Evolutionary conservation across 2,797 vertebrate species (phyloP), one percentile per base, ranked within the genome.

Genomic region (Lacerta agilis): DNA sequence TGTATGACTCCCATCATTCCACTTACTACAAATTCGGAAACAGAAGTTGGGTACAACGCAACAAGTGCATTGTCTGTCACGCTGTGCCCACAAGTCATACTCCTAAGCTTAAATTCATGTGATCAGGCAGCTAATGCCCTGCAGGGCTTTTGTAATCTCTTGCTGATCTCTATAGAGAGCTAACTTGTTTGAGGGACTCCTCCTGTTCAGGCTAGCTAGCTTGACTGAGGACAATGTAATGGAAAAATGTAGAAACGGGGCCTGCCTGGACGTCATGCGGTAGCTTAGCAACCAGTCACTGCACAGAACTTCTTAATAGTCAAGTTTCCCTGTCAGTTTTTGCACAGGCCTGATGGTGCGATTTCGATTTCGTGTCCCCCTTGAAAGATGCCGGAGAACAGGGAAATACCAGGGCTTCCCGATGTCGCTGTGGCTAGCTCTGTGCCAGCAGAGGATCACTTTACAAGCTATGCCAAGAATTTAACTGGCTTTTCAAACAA

Each of bases 191-290:
- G 33, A 86, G 43, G 64, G 71, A 69, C 58, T 76, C 69, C 82
- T 84, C 79, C 43, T 69, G 79, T 86, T 89, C 79, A 77, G 67
- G 33, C 83, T 86, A 38, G 71, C 71, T 45, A 91, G 90, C 90
- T 88, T 43, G 0, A 89, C 89, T 82, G 82, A 91, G 92, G 85
- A 85, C 86, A 76, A 0, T 95, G 95, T 95, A 82, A 95, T 95
- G 95, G 95, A 95, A 96, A 95, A 95, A 95, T 92, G 85, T 91
- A 89, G 92, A 95, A 94, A 93, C 67, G 87, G 88, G 92, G 90
- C 91, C 92, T 27, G 4, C 81, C 86, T 91, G 86, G 91, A 94
- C 93, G 93, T 94, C 94, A 94, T 92, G 33, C 3, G 79, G 86
- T 89, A 88, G 77, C 93, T 78, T 90, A 45, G 92, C 91, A 95